Percentiles rank a stretch among this genome's conserved stretches.
These are phyloP conservation scores for Andrena haemorrhoa DNA, from an alignment of 2,888 invertebrate species.

Conservation along the genomic window DNA sequence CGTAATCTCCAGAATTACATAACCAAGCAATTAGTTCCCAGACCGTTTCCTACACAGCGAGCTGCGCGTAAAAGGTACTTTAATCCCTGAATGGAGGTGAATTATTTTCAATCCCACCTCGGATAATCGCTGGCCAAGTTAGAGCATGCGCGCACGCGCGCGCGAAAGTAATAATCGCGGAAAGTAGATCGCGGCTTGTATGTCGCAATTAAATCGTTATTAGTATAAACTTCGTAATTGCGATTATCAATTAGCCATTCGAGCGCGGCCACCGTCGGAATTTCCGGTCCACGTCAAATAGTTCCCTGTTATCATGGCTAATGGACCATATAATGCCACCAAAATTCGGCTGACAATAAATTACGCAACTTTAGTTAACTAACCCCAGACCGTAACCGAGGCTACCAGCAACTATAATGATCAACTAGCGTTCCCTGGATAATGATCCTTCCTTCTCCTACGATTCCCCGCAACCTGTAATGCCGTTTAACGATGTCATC, in stretches of 20 bases:
- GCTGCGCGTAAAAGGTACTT: not conserved
- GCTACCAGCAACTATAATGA: conserved; percentile 71
- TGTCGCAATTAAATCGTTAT: conserved; percentile 65
- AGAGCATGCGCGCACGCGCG: not conserved
- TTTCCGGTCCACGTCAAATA: conserved; percentile 69
- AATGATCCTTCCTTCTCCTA: conserved; percentile 70
- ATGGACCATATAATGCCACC: conserved; percentile 77
- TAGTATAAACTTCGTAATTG: conserved; percentile 66
- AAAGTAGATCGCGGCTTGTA: conserved; percentile 57
- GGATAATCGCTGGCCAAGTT: conserved; percentile 12
- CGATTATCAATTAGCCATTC: conserved; percentile 65
- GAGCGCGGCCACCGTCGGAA: conserved; percentile 53
- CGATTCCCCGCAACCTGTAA: conserved; percentile 62
- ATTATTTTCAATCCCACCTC: conserved; percentile 17
- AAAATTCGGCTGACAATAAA: conserved; percentile 79
- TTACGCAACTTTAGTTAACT: conserved; percentile 78
- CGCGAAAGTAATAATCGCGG: conserved; percentile 47
- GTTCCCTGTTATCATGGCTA: conserved; percentile 72
- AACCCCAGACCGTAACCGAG: conserved; percentile 74
- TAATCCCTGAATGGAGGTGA: not conserved
- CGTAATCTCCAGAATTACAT: too few relatives aligned
- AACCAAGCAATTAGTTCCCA: too few relatives aligned
- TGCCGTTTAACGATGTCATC: conserved; percentile 46
- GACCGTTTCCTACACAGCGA: too few relatives aligned
- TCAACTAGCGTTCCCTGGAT: conserved; percentile 67